phyloP scores from a whole-genome alignment of 1,140 invertebrate genomes.

The Bombus soroeensis region DNA sequence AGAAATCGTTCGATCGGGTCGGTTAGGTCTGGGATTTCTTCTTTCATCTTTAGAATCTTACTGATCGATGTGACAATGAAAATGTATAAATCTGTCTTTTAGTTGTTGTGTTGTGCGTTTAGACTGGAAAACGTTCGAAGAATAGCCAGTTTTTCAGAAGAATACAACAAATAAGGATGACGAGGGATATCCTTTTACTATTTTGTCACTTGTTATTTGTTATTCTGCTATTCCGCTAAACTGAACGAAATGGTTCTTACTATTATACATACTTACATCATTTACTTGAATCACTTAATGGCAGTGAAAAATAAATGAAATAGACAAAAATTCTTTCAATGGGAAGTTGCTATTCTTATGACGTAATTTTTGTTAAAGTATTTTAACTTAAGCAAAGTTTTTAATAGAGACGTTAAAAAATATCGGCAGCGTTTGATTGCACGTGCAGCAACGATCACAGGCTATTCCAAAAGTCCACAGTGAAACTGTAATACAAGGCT shows the following conservation, averaged over 20 bases:
- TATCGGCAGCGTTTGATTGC: background rate
- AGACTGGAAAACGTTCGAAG: background rate
- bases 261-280: no score
- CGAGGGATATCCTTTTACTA: background rate
- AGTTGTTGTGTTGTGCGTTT: background rate
- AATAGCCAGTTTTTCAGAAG: background rate
- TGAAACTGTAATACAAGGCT: background rate
- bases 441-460: background rate
- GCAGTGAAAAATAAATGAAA: no score
- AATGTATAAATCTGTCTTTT: slow-evolving; percentile 30
- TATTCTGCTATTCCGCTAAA: no score
- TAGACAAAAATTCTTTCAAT: no score
- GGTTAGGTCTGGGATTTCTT: background rate
- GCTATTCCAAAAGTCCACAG: background rate
- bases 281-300: no score
- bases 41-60: background rate
- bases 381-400: background rate
- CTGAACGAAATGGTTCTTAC: no score
- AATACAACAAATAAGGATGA: background rate
- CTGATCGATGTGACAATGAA: slow-evolving; percentile 13
- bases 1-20: slow-evolving; percentile 37
- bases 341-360: background rate
- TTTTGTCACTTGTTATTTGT: no score
- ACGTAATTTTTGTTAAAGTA: background rate
- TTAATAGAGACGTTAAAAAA: background rate